Base-by-base conservation (phyloP, 2,888 invertebrate genomes). In the Watsonalla binaria region DNA sequence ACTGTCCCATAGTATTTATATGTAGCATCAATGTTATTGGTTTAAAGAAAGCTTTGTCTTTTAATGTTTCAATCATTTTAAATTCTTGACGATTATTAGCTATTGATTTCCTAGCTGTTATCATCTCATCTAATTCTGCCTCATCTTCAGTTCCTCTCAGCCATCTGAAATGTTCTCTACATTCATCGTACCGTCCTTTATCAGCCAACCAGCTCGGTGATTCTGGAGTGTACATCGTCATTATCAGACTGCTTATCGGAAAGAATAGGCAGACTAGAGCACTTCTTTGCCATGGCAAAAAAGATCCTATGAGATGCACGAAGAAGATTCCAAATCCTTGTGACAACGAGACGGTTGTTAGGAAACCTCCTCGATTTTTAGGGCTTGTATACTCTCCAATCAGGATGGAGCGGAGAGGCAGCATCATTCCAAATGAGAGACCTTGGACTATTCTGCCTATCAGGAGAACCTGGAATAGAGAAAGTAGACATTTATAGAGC, bases 201-300 rank as follows among this genome's bases (percentile, higher is more conserved):
- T 91, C 84, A 0, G 93, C 86, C 9, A 95, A 70, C 93, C 94
- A 95, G 54, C 90, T 90, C 0, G 94, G 94, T 6, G 94, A 92
- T 78, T 95, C 95, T 0, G 93, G 93, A 0, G 74, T 71, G 47
- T 74, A 80, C 9, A 80, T 68, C 0, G 74, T 80, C 76, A 87
- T 80, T 5, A 80, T 24, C 6, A 93, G 72, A 37, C 92, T 88
- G 6, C 85, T 65, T 6, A 91, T 64, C 0, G 92, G 86, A 15
- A 92, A 78, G 24, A 77, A 61, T 0, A 84, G 72, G 54, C 90
- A 87, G 6, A 93, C 72, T 2, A 92, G 70, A 0, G 93, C 92
- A 2, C 92, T 90, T 6, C 74, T 76, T 63, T 91, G 84, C 93
- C 94, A 94, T 39, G 83, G 71, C 0, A 92, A 66, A 58, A 92